Evolutionary conservation across 2,888 invertebrate genomes (phyloP), one percentile per base, ranked within the genome.

Genomic region (Leptinotarsa peninsularis): DNA sequence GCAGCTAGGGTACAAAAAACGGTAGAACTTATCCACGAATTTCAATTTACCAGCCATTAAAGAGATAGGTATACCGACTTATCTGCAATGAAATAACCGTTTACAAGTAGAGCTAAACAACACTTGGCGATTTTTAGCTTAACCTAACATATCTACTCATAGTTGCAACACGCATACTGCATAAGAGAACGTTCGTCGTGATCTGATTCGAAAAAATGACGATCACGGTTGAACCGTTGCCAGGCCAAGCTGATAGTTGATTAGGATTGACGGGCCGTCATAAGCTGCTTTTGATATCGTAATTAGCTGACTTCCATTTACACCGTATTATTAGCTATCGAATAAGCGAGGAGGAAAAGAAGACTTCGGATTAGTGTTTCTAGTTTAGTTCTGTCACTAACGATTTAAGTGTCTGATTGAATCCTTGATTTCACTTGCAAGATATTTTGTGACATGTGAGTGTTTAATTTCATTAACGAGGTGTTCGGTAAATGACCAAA

Each of bases 201-300:
- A 81, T 80, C 80, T 68, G 66, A 73, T 72, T 76, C 67, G 76
- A 80, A 82, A 82, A 82, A 82, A 81, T 81, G 75, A 73, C 74
- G 81, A 82, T 82, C 81, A 81, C 82, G 82, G 81, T 76, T 81
- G 76, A 78, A 79, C 81, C 80, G 79, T 79, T 78, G 78, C 78
- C 72, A 75, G 74, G 77, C 76, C 72, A 74, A 75, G 76, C 63
- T 71, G 78, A 79, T 73, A 79, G 71, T 76, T 82, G 82, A 83
- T 84, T 84, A 80, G 81, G 77, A 81, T 76, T 83, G 83, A 83
- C 81, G 81, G 80, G 76, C 80, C 79, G 82, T 83, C 83, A 83
- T 81, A 83, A 82, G 81, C 79, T 75, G 80, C 79, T 78, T 82
- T 82, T 82, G 82, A 83, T 83, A 83, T 83, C 81, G 79, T 83